Conservation (phyloP, 2,113 vertebrate species). For the Ceyx cyanopectus region DNA sequence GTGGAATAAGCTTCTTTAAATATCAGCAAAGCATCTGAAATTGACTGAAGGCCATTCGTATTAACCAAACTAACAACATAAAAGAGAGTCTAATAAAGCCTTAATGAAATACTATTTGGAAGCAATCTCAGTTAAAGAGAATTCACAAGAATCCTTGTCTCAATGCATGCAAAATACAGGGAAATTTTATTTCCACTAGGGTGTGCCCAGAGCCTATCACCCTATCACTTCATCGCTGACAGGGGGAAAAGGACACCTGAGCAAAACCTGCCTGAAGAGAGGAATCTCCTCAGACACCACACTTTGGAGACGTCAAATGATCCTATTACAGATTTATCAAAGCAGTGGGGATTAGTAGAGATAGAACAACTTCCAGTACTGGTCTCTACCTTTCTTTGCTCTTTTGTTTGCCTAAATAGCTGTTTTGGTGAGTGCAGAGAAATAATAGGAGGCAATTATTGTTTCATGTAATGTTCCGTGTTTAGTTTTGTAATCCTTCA, state of each 20-base stretch:
- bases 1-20: neutral
- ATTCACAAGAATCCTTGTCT: neutral
- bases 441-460: constrained; percentile 85
- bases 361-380: constrained; percentile 63
- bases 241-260: neutral
- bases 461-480: constrained; percentile 80
- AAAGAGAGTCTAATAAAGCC: neutral
- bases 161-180: neutral
- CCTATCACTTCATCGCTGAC: fast-evolving
- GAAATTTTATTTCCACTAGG: neutral
- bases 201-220: neutral
- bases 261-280: constrained; percentile 12
- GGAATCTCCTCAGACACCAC: neutral
- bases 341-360: constrained; percentile 74
- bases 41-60: neutral
- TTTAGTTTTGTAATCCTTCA: constrained; percentile 84
- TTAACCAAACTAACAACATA: neutral
- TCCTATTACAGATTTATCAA: constrained; percentile 78
- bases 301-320: constrained; percentile 66
- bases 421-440: constrained; percentile 80
- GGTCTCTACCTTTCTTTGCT: constrained; percentile 70
- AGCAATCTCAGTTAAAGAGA: neutral
- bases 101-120: neutral
- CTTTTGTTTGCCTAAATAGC: constrained; percentile 82
- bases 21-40: neutral